These are phyloP conservation scores for Aphaenogaster floridana DNA, from an alignment of 1,140 invertebrate genomes.

Conservation along the genomic window DNA sequence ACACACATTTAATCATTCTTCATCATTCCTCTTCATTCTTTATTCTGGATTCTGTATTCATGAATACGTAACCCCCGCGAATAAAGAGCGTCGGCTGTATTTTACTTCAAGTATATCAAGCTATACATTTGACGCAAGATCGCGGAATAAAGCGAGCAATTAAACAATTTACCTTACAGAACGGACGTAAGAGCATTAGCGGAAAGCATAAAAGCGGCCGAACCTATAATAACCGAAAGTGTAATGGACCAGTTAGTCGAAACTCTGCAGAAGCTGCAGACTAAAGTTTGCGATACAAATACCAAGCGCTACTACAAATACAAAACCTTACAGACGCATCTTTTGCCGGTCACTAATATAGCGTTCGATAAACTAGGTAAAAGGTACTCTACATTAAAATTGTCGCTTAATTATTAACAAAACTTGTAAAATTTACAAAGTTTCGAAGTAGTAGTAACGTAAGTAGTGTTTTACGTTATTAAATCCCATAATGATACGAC, in stretches of 20 bases:
- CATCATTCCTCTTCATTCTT: too few species aligned
- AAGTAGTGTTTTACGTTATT: neutral
- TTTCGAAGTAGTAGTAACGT: neutral
- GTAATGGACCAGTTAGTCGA: conserved; percentile 88
- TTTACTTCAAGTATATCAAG: neutral
- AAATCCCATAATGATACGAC: neutral
- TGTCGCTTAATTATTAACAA: conserved; percentile 24
- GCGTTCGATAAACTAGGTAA: conserved; percentile 88
- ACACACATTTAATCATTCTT: too few species aligned
- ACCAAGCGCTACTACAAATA: conserved; percentile 90
- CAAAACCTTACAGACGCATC: conserved; percentile 91
- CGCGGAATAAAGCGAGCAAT: conserved; percentile 18
- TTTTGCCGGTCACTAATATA: conserved; percentile 93
- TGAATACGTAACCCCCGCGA: too few species aligned
- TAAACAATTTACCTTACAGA: conserved; percentile 81
- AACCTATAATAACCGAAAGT: conserved; percentile 87
- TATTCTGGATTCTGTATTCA: too few species aligned
- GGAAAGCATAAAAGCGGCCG: conserved; percentile 85
- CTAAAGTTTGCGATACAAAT: conserved; percentile 86
- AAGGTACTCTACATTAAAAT: conserved; percentile 80
- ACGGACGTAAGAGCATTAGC: conserved; percentile 88
- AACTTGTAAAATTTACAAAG: neutral
- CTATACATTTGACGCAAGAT: neutral
- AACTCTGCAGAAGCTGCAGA: conserved; percentile 86
- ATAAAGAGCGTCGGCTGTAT: too few species aligned